Base-by-base conservation (phyloP, 2,888 invertebrate species). In the Salpingus planirostris region DNA sequence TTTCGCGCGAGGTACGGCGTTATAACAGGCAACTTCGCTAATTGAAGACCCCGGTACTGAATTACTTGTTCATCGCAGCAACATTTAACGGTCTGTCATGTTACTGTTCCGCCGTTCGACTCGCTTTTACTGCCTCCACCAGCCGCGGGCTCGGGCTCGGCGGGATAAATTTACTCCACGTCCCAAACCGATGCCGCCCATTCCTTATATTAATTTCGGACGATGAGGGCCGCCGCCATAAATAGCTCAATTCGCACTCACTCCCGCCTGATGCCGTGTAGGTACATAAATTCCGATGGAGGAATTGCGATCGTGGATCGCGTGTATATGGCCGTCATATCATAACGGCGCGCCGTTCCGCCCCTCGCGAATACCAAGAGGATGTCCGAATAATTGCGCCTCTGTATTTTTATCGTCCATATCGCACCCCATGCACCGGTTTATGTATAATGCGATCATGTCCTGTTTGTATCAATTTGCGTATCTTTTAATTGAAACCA, bases 11-110 rank as follows among this genome's bases (percentile, higher is more conserved):
- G 44, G 42, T 45, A 44, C 38, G 40, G 38, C 36, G 46, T 54
- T 57, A 57, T 58, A 58, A 52, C 59, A 56, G 54, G 53, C 55
- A 60, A 61, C 55, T 62, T 59, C 53, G 55, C 60, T 64, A 64
- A 63, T 64, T 64, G 62, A 62, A 60, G 60, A 59, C 55, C 55
- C 54, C 50, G 47, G 50, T 57, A 60, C 57, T 59, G 59, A 62
- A 62, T 61, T 61, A 61, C 54, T 59, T 61, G 62, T 59, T 60
- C 60, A 60, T 60, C 54, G 54, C 55, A 50, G 56, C 52, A 52
- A 57, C 59, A 61, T 61, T 61, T 60, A 62, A 59, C 52, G 52
- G 54, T 54, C 53, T 55, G 55, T 55, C 55, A 56, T 55, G 48
- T 48, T 51, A 50, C 51, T 51, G 43, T 46, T 46, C 47, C 43